These are phyloP conservation scores for Eidolon helvum DNA, from an alignment of 2,113 vertebrate species.

Conservation along the genomic window DNA sequence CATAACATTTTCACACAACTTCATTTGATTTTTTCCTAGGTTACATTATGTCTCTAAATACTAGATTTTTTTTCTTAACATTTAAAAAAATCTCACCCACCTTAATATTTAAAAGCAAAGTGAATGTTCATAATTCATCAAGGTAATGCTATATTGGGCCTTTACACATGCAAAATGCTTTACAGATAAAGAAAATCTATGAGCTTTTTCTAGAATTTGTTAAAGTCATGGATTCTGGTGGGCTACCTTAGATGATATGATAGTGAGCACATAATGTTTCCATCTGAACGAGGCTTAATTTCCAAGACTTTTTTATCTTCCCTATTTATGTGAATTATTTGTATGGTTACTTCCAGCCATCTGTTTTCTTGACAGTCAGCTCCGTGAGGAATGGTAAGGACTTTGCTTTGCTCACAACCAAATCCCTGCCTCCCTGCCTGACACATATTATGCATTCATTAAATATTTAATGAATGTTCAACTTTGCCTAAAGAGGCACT, in stretches of 20 bases:
- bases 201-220: background rate
- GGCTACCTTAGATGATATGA: background rate
- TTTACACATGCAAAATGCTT: background rate
- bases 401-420: background rate
- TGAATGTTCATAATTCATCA: background rate
- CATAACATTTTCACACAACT: background rate
- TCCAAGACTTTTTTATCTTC: background rate
- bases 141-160: background rate
- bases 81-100: background rate
- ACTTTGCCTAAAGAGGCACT: background rate
- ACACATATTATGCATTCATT: background rate
- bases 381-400: background rate
- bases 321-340: background rate
- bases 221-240: too few relatives aligned
- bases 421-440: background rate
- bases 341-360: background rate
- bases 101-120: background rate
- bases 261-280: background rate
- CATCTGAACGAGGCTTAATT: background rate
- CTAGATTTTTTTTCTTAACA: background rate
- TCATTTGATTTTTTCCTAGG: background rate
- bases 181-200: background rate
- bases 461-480: background rate
- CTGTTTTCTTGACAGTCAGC: background rate
- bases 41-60: background rate